Base-by-base conservation (phyloP, 2,113 vertebrate genomes). In the Sturnus vulgaris region DNA sequence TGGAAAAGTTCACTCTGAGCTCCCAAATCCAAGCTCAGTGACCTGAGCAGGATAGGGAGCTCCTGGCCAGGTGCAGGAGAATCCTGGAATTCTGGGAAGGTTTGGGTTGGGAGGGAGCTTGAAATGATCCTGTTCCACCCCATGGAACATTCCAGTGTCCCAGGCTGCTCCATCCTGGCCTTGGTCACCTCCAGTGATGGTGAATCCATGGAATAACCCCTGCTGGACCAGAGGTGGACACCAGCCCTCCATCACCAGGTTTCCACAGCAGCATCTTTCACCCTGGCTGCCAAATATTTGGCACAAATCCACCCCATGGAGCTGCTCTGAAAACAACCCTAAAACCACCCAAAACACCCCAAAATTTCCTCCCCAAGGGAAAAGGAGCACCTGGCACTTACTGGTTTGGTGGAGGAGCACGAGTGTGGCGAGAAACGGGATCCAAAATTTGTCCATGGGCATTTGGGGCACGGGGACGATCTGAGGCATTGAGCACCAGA, bases 391-490 rank as follows among this genome's bases (percentile, higher is more conserved):
- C 24, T 2, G 14, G 33, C 25, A 57, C 71, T 75, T 2, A 75
- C 71, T 0, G 17, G 33, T 20, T 30, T 5, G 8, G 14, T 7
- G 53, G 8, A 57, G 40, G 33, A 33, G 20, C 9, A 22, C 1
- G 39, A 64, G 28, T 5, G 2, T 1, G 20, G 13, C 1, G 5
- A 64, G 61, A 31, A 4, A 14, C 15, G 5, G 39, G 20, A 64
- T 16, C 61, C 39, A 31, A 42, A 42, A 31, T 10, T 15, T 3
- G 4, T 22, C 13, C 61, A 42, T 64, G 61, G 19, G 7, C 3
- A 14, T 15, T 39, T 2, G 1, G 20, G 15, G 30, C 11, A 31
- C 1, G 1, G 19, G 15, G 27, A 4, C 5, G 28, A 15, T 15
- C 9, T 20, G 17, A 12, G 37, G 12, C 59, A 14, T 0, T 37